Evolutionary conservation across 2,797 vertebrate genomes (phyloP).

Genomic region (Sardinella longiceps): DNA sequence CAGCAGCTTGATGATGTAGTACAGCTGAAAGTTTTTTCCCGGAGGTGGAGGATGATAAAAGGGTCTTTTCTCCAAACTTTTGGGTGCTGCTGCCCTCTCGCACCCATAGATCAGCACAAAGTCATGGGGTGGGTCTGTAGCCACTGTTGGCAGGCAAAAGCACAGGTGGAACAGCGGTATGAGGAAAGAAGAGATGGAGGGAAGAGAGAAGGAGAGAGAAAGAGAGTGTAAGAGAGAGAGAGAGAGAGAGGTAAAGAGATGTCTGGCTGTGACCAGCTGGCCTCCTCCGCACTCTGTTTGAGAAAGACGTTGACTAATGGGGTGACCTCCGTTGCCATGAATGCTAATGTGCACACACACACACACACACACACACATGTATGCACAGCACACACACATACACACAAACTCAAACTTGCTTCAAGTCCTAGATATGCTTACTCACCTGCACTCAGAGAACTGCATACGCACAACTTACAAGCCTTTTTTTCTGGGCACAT

Average conservation of each 20-base stretch:
- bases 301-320: conserved; percentile 39
- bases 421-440: background rate
- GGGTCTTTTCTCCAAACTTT: background rate
- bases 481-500: background rate
- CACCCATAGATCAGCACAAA: background rate
- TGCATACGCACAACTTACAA: background rate
- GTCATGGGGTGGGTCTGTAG: background rate
- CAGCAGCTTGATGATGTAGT: background rate
- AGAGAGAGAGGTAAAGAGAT: background rate
- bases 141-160: background rate
- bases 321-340: conserved; percentile 25
- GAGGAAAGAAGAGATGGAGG: conserved; percentile 41
- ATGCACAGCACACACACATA: background rate
- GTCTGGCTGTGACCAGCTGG: conserved; percentile 51
- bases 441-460: background rate
- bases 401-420: background rate
- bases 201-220: background rate
- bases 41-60: background rate
- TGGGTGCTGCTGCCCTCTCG: background rate
- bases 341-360: conserved; percentile 25
- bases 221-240: background rate
- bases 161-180: conserved; percentile 31
- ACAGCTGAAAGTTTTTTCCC: background rate
- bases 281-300: conserved; percentile 41
- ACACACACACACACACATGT: conserved; percentile 15